Conservation (phyloP, 2,888 invertebrate genomes). For the Ennomos quercinarius region DNA sequence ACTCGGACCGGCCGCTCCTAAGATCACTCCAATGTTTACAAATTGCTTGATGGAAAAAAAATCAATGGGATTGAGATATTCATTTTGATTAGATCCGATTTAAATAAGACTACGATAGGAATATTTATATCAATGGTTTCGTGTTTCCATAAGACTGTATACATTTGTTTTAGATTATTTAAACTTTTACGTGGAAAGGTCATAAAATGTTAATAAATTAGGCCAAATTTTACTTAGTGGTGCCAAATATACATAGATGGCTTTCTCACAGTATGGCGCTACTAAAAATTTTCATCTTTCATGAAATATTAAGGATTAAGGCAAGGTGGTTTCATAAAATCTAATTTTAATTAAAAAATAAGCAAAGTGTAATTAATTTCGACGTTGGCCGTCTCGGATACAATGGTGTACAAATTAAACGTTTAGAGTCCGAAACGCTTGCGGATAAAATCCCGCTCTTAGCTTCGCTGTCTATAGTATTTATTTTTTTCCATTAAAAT, state of each 20-base stretch:
- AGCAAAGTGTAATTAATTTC: constrained; percentile 78
- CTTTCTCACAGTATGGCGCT: constrained; percentile 82
- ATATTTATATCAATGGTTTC: constrained; percentile 38
- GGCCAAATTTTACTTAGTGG: constrained; percentile 74
- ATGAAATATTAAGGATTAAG: constrained; percentile 80
- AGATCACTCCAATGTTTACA: constrained; percentile 78
- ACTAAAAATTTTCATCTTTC: constrained; percentile 81
- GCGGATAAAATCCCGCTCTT: constrained; percentile 54
- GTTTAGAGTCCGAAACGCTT: constrained; percentile 51
- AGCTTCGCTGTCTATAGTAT: constrained; percentile 54
- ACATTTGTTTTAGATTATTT: constrained; percentile 48
- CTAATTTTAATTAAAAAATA: constrained; percentile 83
- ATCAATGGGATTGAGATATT: constrained; percentile 66
- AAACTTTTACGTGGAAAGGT: constrained; percentile 50
- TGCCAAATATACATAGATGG: constrained; percentile 80
- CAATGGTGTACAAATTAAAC: constrained; percentile 75
- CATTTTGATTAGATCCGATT: constrained; percentile 58
- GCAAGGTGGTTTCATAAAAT: constrained; percentile 73
- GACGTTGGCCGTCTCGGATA: constrained; percentile 60
- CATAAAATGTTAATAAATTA: constrained; percentile 59
- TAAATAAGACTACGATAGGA: constrained; percentile 53
- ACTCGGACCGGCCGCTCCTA: constrained; percentile 55
- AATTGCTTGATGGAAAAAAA: constrained; percentile 67
- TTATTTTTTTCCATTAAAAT: constrained; percentile 61
- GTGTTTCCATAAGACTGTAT: constrained; percentile 43